Conservation (phyloP, 2,113 vertebrate species). For the Bungarus multicinctus region DNA sequence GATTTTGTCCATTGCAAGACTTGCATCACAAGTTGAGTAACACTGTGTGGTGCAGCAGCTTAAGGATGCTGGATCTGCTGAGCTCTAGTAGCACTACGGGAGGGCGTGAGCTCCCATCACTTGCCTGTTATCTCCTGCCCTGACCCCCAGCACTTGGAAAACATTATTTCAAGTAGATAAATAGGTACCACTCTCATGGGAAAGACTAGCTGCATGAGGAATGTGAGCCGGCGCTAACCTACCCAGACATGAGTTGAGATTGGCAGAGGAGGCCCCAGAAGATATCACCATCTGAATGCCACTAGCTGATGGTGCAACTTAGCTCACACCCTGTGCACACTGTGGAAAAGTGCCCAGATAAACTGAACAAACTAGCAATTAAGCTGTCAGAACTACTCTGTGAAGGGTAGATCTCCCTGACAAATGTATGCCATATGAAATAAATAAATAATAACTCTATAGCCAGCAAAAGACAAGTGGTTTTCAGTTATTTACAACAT, state of each 20-base stretch:
- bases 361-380: not conserved
- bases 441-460: not conserved
- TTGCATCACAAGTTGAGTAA: not conserved
- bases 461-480: not conserved
- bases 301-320: not conserved
- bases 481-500: not conserved
- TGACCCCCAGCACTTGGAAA: not conserved
- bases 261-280: not conserved
- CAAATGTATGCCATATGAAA: not conserved
- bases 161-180: not conserved
- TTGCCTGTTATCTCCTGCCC: not conserved
- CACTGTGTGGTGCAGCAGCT: not conserved
- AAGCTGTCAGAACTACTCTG: not conserved
- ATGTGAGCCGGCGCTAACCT: not conserved
- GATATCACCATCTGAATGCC: not conserved
- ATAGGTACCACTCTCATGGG: not conserved
- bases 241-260: not conserved
- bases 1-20: not conserved
- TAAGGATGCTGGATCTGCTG: not conserved
- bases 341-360: not conserved
- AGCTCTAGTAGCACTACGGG: not conserved
- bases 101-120: not conserved
- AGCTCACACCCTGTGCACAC: not conserved
- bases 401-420: not conserved
- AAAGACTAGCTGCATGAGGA: not conserved